Base-by-base conservation (phyloP, 2,113 vertebrate species). In the Pygoscelis antarcticus region DNA sequence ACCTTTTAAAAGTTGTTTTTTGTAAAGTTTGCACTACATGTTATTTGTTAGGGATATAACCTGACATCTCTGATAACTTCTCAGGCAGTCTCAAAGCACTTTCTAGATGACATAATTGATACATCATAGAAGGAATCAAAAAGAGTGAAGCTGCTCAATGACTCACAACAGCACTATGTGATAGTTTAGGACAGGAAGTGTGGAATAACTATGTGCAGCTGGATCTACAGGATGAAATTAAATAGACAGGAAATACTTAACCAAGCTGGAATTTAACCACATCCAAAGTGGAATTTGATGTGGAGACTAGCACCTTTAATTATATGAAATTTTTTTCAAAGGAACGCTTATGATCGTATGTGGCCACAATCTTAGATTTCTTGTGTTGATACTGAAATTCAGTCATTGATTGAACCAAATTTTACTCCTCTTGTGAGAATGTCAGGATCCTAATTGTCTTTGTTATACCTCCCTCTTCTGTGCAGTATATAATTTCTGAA, bases 221-320 rank as follows among this genome's bases (percentile, higher is more conserved):
- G 97, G 91, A 84, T 91, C 94, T 97, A 91, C 94, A 96, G 94
- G 89, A 85, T 95, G 89, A 96, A 97, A 96, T 97, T 94, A 93
- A 95, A 87, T 82, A 78, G 94, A 78, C 96, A 96, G 95, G 94
- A 97, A 97, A 96, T 96, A 97, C 80, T 95, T 97, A 95, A 89
- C 96, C 91, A 91, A 87, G 91, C 77, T 96, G 96, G 96, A 97
- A 96, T 97, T 96, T 92, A 90, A 95, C 97, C 95, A 90, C 96
- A 91, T 93, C 90, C 92, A 94, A 97, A 94, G 71, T 95, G 90
- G 93, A 97, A 95, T 93, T 96, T 93, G 94, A 83, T 90, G 94
- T 95, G 92, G 91, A 96, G 83, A 77, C 89, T 93, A 91, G 82
- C 87, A 93, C 90, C 96, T 96, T 95, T 93, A 96, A 93, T 96